These are phyloP conservation scores for Baronia brevicornis DNA, from an alignment of 2,888 invertebrate genomes.

Conservation along the genomic window DNA sequence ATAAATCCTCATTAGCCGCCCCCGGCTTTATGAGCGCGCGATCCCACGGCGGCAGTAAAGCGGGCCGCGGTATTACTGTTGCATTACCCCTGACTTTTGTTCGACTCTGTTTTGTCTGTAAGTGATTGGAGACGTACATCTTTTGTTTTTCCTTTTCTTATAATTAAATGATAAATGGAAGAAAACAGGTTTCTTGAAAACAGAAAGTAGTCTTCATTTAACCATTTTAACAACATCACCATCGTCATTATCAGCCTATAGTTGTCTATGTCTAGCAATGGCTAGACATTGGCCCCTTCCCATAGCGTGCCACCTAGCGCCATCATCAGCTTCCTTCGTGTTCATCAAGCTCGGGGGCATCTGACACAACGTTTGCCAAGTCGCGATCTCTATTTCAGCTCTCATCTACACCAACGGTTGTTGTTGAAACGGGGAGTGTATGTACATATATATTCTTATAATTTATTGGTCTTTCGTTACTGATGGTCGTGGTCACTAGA, in stretches of 20 bases:
- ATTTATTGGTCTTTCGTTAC: conserved; percentile 2
- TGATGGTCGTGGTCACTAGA: too few relatives aligned
- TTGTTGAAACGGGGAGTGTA: too few relatives aligned
- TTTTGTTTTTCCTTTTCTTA: conserved; percentile 5
- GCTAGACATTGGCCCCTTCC: background rate
- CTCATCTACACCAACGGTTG: too few relatives aligned
- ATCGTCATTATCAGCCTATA: too few relatives aligned
- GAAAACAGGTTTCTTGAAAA: too few relatives aligned
- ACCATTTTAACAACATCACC: background rate
- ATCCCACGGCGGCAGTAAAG: conserved; percentile 69
- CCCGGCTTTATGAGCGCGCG: conserved; percentile 49
- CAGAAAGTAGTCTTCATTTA: too few relatives aligned
- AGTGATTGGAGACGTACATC: conserved; percentile 33
- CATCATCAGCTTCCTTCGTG: background rate
- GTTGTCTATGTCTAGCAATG: too few relatives aligned
- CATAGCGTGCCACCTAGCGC: background rate
- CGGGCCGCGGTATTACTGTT: conserved; percentile 47
- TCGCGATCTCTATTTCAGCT: too few relatives aligned
- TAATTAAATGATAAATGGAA: background rate
- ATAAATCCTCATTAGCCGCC: conserved; percentile 72
- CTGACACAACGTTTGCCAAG: too few relatives aligned
- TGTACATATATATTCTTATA: too few relatives aligned
- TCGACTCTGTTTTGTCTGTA: conserved; percentile 22
- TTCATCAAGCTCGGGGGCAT: too few relatives aligned
- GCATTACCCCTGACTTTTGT: conserved; percentile 61